phyloP scores from a whole-genome alignment of 2,888 invertebrate species.

The Cheilosia soror region DNA sequence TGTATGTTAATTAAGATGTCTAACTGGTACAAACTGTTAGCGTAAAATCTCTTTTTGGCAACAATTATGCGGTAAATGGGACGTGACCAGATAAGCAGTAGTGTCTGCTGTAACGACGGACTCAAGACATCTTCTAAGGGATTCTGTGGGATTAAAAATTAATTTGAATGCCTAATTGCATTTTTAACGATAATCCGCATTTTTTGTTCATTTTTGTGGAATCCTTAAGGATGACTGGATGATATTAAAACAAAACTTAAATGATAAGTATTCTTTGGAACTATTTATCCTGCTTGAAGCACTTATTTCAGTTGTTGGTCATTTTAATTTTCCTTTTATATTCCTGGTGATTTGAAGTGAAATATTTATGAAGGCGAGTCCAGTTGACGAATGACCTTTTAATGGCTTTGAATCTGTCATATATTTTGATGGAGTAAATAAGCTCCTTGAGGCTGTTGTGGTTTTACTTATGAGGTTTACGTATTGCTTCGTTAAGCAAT shows the following conservation, averaged over 20 bases:
- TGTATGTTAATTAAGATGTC: slow-evolving; percentile 64
- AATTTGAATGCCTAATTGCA: slow-evolving; percentile 69
- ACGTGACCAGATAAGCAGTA: slow-evolving; percentile 68
- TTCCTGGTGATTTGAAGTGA: too few relatives aligned
- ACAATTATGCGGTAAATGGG: slow-evolving; percentile 64
- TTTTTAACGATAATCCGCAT: slow-evolving; percentile 51
- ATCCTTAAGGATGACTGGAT: slow-evolving; percentile 5
- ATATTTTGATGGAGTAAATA: too few relatives aligned
- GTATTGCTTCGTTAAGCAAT: too few relatives aligned
- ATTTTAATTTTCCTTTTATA: too few relatives aligned
- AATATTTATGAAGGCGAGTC: too few relatives aligned
- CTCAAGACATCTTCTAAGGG: slow-evolving; percentile 61
- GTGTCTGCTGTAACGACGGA: slow-evolving; percentile 49
- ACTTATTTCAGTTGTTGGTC: too few relatives aligned
- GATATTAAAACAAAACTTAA: not conserved
- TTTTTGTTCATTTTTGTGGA: not conserved
- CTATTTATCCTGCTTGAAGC: not conserved
- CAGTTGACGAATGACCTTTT: too few relatives aligned
- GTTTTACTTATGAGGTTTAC: too few relatives aligned
- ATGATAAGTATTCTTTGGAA: not conserved
- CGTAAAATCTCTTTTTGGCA: slow-evolving; percentile 43
- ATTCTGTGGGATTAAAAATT: slow-evolving; percentile 73
- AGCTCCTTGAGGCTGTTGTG: too few relatives aligned
- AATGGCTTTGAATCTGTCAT: too few relatives aligned
- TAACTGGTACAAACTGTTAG: slow-evolving; percentile 14